Percentiles rank a stretch among this genome's conserved stretches.
phyloP scores from a whole-genome alignment of 2,113 vertebrate species.

The Passer domesticus region DNA sequence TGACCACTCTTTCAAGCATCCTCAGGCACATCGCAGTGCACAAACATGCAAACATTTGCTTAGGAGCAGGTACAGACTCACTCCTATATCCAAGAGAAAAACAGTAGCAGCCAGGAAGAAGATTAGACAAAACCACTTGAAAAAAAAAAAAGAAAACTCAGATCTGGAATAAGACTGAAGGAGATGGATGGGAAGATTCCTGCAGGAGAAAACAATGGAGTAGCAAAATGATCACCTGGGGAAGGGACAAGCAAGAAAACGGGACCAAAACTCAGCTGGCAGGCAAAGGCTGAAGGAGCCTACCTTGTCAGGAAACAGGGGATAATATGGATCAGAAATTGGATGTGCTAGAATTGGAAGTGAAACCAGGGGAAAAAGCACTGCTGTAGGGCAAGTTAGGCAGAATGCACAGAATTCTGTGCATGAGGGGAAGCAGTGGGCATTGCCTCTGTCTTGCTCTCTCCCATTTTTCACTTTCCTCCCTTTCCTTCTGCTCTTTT shows the following conservation, averaged over 20 bases:
- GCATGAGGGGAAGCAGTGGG: neutral
- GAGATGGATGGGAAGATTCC: neutral
- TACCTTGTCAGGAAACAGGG: neutral
- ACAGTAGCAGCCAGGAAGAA: neutral
- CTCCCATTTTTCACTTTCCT: neutral
- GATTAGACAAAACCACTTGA: neutral
- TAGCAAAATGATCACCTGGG: neutral
- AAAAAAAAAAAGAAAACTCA: neutral
- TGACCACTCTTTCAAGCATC: neutral
- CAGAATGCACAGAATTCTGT: neutral
- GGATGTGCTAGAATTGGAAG: neutral
- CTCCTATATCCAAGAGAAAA: neutral
- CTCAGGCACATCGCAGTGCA: neutral
- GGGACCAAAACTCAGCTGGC: neutral
- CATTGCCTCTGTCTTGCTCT: neutral
- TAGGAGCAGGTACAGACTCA: neutral
- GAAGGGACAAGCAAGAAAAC: neutral
- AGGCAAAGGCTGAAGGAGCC: neutral
- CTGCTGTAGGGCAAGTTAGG: rapidly evolving
- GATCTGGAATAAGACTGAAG: neutral
- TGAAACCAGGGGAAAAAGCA: neutral
- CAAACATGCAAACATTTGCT: neutral
- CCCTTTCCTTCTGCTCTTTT: neutral
- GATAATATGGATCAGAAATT: neutral
- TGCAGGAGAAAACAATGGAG: neutral